Conservation (phyloP, 2,888 invertebrate genomes). For the Acanthococcus lagerstroemiae region DNA sequence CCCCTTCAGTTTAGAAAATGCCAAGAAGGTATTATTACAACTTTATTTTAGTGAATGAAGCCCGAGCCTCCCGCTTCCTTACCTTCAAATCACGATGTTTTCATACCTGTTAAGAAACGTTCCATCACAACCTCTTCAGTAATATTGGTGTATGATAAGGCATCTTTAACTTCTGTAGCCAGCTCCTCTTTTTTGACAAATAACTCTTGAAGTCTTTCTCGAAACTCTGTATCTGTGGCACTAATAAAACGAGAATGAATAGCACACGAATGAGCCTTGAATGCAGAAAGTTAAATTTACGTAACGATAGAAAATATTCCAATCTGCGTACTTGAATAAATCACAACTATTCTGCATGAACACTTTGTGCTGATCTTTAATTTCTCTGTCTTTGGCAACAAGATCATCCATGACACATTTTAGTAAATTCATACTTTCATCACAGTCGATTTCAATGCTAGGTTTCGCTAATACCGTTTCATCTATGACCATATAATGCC, state of each 20-base stretch:
- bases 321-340: background rate
- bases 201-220: background rate
- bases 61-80: too few species aligned
- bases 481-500: background rate
- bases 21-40: too few species aligned
- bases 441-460: background rate
- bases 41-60: too few species aligned
- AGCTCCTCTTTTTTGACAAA: background rate
- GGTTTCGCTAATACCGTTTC: background rate
- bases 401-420: background rate
- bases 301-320: background rate
- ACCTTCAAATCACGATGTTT: too few species aligned
- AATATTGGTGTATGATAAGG: background rate
- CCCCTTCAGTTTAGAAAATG: too few species aligned
- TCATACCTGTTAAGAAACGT: background rate
- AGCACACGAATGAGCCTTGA: background rate
- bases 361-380: background rate
- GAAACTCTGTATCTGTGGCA: background rate
- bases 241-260: background rate
- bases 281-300: too few species aligned
- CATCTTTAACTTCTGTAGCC: background rate
- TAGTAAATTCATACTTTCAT: slow-evolving; percentile 1
- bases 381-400: background rate
- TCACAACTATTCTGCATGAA: background rate
- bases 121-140: background rate